A percentile compares a stretch with the other conserved stretches of the same genome.
phyloP scores from a whole-genome alignment of 2,797 vertebrate genomes.

The Hylomyscus alleni region DNA sequence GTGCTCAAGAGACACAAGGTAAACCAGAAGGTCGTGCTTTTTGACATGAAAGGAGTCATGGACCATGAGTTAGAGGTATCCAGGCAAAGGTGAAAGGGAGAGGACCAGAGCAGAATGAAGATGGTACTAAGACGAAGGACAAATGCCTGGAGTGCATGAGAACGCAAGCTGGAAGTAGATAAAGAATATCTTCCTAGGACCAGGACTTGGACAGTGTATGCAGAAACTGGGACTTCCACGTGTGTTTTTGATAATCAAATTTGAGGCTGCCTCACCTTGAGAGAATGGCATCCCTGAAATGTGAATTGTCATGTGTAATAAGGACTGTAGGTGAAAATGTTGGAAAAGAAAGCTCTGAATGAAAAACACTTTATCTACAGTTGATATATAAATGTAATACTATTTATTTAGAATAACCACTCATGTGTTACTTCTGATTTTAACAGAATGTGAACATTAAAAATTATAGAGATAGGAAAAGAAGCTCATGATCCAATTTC shows the following conservation, averaged over 20 bases:
- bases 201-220: background rate
- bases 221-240: background rate
- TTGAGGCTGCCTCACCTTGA: background rate
- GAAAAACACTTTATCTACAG: background rate
- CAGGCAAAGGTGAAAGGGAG: background rate
- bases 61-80: background rate
- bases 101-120: rapidly evolving
- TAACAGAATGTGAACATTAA: background rate
- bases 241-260: background rate
- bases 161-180: background rate
- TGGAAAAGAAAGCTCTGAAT: background rate
- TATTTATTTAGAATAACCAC: background rate
- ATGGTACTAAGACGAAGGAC: background rate
- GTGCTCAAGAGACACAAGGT: background rate
- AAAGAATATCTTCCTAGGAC: background rate
- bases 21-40: background rate
- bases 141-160: background rate
- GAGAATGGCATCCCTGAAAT: background rate
- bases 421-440: background rate
- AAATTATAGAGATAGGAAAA: background rate
- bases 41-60: background rate
- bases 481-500: background rate
- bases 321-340: background rate
- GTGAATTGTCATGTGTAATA: background rate
- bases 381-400: background rate